Evolutionary conservation across 2,797 vertebrate genomes (phyloP), one percentile per base, ranked within the genome.

Genomic region (Coregonus sp.): DNA sequence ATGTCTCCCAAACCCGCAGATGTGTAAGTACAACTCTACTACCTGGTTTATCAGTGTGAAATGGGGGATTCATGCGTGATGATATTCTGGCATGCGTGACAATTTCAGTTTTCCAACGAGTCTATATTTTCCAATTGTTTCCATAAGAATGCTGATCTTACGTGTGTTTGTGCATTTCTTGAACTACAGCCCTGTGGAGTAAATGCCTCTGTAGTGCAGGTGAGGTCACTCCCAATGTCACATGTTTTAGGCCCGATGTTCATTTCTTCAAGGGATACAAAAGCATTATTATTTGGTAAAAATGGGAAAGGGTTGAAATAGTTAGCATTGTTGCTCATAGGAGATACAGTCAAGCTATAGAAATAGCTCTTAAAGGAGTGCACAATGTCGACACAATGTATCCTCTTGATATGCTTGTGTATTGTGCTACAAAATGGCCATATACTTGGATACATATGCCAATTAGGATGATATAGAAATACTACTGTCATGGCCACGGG

Each of bases 1-100:
- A 97, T 97, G 95, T 96, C 96, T 74, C 96, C 95, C 1, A 96
- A 97, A 84, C 96, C 96, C 0, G 92, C 95, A 2, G 82, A 51
- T 2, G 4, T 37, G n/a, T 40, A 31, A 71, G 47, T 16, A 3
- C 18, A 4, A 40, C 9, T 65, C 16, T 18, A 65, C 20, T 40
- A 14, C 14, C 50, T 9, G 14, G 12, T 29, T 40, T 12, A 52
- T n/a, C 37, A 1, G n/a, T 56, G 18, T 67, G 47, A 29, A 18
- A 20, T n/a, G 4, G 25, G 6, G 16, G 20, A 40, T 29, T 29
- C 4, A 76, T 76, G 31, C 11, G 51, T 12, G 70, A 71, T 25
- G 70, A 47, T 47, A 47, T 47, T 47, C 40, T 47, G 40, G 18
- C 35, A 70, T 71, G 70, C 12, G 7, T 52, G 70, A 52, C 52